These are phyloP conservation scores for Chrysogorgia sp. DNA, from an alignment of 92 coral and sea anemone genomes.

Conservation along the genomic window DNA sequence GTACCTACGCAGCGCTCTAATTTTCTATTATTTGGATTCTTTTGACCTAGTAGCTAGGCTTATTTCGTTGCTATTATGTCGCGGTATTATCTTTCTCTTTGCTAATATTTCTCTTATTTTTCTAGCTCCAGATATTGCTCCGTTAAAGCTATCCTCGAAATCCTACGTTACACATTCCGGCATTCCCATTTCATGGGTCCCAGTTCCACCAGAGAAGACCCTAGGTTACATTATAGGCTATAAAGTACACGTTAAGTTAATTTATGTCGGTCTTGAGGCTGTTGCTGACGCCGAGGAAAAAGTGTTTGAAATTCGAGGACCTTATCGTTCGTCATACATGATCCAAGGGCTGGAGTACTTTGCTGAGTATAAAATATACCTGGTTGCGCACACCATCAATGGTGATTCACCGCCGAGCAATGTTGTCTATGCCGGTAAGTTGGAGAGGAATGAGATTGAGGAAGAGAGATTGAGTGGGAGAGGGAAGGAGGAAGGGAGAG, in stretches of 20 bases:
- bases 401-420: conserved; percentile 67
- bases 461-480: too few relatives aligned
- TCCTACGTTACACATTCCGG: conserved; percentile 62
- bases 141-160: conserved; percentile 64
- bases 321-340: conserved; percentile 14
- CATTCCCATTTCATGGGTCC: conserved; percentile 63
- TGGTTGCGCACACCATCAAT: conserved; percentile 64
- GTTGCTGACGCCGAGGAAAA: conserved; percentile 3
- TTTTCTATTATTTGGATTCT: too few relatives aligned
- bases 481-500: too few relatives aligned
- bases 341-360: conserved; percentile 53
- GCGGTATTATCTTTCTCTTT: not conserved
- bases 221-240: conserved; percentile 68
- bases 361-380: conserved; percentile 56
- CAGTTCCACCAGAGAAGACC: conserved; percentile 61
- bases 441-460: too few relatives aligned
- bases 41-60: too few relatives aligned
- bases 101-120: not conserved
- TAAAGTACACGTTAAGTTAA: conserved; percentile 46
- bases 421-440: conserved; percentile 68
- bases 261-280: conserved; percentile 48
- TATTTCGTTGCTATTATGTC: too few relatives aligned
- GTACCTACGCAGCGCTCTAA: too few relatives aligned
- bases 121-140: conserved; percentile 70
- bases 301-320: conserved; percentile 24